Evolutionary conservation across 2,888 invertebrate species (phyloP).

Genomic region (Mesorhabditis belari): DNA sequence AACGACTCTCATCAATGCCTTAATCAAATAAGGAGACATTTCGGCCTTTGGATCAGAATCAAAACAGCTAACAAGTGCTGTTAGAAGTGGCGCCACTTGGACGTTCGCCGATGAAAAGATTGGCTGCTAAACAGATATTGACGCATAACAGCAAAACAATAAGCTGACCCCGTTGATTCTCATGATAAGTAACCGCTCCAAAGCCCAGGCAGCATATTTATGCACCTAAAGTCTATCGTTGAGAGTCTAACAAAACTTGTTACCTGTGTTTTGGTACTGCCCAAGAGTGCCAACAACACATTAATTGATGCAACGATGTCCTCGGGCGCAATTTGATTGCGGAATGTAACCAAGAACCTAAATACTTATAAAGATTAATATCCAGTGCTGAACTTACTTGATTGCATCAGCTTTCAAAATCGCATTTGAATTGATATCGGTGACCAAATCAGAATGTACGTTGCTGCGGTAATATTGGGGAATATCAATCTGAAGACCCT

Average conservation of each 20-base stretch:
- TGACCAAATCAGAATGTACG: constrained; percentile 76
- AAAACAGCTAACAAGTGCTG: constrained; percentile 71
- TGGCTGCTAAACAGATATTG: constrained; percentile 2
- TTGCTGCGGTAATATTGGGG: constrained; percentile 80
- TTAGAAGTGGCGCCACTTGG: constrained; percentile 68
- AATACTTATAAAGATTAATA: background rate
- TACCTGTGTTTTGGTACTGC: constrained; percentile 65
- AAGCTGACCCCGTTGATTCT: background rate
- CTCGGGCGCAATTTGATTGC: constrained; percentile 77
- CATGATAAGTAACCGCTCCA: constrained; percentile 76
- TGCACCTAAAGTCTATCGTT: constrained; percentile 73
- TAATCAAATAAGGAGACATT: constrained; percentile 97
- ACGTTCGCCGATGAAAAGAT: constrained; percentile 63
- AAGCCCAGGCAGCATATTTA: constrained; percentile 84
- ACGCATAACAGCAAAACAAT: no score
- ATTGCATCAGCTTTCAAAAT: constrained; percentile 89
- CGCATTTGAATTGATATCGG: constrained; percentile 52
- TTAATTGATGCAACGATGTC: constrained; percentile 67
- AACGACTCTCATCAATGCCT: constrained; percentile 61
- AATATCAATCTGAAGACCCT: constrained; percentile 65
- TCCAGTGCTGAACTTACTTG: constrained; percentile 64
- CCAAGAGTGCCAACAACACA: constrained; percentile 6
- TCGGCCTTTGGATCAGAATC: constrained; percentile 63
- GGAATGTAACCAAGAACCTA: constrained; percentile 78
- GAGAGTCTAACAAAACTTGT: constrained; percentile 57